Evolutionary conservation across 1,140 invertebrate species (phyloP).

Genomic region (Papilio helenus): DNA sequence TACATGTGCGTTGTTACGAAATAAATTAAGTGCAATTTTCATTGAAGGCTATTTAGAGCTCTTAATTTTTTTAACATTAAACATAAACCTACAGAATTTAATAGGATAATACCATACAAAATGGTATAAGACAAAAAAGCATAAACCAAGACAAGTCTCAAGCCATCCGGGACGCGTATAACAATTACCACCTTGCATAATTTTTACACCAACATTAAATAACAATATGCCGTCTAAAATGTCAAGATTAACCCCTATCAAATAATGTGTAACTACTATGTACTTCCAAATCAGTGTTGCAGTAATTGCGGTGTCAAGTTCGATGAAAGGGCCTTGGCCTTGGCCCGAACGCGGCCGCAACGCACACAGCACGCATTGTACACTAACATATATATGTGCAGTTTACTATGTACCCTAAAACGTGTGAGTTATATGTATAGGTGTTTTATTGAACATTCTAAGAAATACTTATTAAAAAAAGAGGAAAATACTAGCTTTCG

Average conservation of each 20-base stretch:
- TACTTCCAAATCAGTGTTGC: not conserved
- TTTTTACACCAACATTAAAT: not conserved
- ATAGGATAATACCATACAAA: too few relatives aligned
- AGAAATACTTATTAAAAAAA: too few relatives aligned
- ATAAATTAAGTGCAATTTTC: not conserved
- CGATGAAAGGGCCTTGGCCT: conserved; percentile 13
- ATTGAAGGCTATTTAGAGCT: not conserved
- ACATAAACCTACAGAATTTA: too few relatives aligned
- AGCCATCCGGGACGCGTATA: too few relatives aligned
- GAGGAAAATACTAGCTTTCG: too few relatives aligned
- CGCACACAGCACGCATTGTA: conserved; percentile 22
- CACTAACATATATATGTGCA: not conserved
- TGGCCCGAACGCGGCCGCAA: conserved; percentile 2
- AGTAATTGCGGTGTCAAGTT: conserved; percentile 7
- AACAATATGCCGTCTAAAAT: not conserved
- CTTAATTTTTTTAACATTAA: not conserved
- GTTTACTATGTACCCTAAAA: not conserved
- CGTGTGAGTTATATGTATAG: not conserved
- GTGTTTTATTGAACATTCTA: too few relatives aligned
- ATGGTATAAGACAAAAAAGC: too few relatives aligned
- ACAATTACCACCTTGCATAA: too few relatives aligned
- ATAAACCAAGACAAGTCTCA: too few relatives aligned
- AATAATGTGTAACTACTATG: not conserved
- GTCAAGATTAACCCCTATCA: not conserved
- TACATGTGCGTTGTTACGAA: not conserved